Evolutionary conservation across 2,888 invertebrate species (phyloP), one percentile per base, ranked within the genome.

Genomic region (Patella depressa): DNA sequence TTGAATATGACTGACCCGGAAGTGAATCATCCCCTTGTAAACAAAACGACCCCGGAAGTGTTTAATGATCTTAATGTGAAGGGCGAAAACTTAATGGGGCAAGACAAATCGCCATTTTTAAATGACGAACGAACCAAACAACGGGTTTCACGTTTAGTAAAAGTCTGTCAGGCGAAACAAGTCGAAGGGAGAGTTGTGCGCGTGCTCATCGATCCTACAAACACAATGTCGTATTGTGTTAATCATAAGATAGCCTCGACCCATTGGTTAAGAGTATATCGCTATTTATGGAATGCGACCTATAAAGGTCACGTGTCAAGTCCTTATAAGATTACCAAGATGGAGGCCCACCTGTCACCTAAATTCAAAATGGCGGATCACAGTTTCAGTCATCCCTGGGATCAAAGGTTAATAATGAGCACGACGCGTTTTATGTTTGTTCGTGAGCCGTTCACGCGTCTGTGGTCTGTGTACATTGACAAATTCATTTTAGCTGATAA

Each of bases 401-500:
- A 3, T 65, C 73, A 14, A 59, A 76, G n/a, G 71, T 65, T 75
- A 15, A 29, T 71, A 3, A 7, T 71, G n/a, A 71, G 29, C 29
- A 74, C 71, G 29, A 79, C 73, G 73, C 79, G 80, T 17, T 85
- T 84, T 72, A 83, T 85, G 81, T 82, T 83, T 74, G 71, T 81
- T 12, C 72, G 84, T 5, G 78, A 84, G 29, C 85, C 85, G 2
- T 84, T 82, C 70, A 15, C 75, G 2, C 80, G 84, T 12, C 71
- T 85, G 24, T 84, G 84, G 83, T 79, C 83, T 11, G 83, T 83
- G 3, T 85, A 80, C 73, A 79, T 84, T 53, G 85, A 85, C 73
- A 83, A 84, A 72, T 83, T 84, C 57, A 45, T 83, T 1, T 75
- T 85, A 11, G 80, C 82, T 5, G 84, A 84, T 72, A 54, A 72